phyloP scores from a whole-genome alignment of 1,140 invertebrate species.

The Drosophila nasuta region DNA sequence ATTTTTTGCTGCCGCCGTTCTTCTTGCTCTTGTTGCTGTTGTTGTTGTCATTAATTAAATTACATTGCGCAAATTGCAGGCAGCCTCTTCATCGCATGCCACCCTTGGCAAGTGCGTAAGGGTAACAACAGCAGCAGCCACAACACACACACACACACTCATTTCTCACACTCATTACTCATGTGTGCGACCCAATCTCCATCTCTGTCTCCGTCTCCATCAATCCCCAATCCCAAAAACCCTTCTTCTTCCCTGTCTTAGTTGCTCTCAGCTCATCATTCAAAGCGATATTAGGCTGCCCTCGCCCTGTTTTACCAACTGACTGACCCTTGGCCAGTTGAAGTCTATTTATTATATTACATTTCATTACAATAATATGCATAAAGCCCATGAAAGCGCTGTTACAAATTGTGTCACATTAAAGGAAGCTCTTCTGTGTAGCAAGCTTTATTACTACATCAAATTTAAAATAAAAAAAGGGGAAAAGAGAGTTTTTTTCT shows the following conservation, averaged over 20 bases:
- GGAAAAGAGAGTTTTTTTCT: too few species aligned
- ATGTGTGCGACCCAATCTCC: conserved; percentile 1
- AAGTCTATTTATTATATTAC: background rate
- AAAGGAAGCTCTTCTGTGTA: too few species aligned
- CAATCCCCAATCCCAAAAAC: too few species aligned
- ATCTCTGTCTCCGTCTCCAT: background rate
- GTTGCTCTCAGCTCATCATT: conserved; percentile 10
- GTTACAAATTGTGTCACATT: background rate
- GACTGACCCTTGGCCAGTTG: background rate
- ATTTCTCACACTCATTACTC: conserved; percentile 24
- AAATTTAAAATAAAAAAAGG: too few species aligned
- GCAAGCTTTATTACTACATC: background rate
- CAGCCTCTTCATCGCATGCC: background rate
- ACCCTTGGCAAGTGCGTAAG: conserved; percentile 24
- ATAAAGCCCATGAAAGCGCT: background rate
- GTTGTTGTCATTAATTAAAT: conserved; percentile 84
- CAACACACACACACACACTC: conserved; percentile 19
- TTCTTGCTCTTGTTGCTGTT: conserved; percentile 20
- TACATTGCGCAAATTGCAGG: conserved; percentile 83
- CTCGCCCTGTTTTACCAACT: background rate
- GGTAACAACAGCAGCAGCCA: conserved; percentile 31
- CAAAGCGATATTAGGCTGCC: conserved; percentile 23
- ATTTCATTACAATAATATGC: background rate
- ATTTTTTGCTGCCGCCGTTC: conserved; percentile 33
- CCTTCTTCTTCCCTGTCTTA: background rate